These are phyloP conservation scores for Acanthosoma haemorrhoidale DNA, from an alignment of 2,888 invertebrate genomes.

Conservation along the genomic window DNA sequence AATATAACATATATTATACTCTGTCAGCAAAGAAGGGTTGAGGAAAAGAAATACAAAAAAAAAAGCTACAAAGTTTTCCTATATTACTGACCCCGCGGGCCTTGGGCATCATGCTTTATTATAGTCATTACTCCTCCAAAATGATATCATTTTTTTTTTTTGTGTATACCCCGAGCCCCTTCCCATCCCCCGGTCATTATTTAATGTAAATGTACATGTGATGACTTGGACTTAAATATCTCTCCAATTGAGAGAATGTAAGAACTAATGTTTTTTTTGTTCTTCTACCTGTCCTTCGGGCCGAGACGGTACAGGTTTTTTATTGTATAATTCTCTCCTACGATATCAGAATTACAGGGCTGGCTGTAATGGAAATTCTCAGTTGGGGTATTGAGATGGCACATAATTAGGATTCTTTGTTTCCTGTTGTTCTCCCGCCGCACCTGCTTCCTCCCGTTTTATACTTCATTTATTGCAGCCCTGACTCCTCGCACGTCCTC, in stretches of 20 bases:
- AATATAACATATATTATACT: background rate
- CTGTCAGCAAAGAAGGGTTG: background rate
- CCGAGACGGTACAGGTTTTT: background rate
- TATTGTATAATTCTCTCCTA: slow-evolving; percentile 12
- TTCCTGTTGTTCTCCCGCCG: background rate
- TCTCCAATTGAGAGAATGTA: slow-evolving; percentile 9
- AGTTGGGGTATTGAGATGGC: background rate
- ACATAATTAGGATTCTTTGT: slow-evolving; percentile 23
- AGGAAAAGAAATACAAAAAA: background rate
- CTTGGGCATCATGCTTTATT: slow-evolving; percentile 6
- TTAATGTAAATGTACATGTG: slow-evolving; percentile 23
- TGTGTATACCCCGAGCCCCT: background rate
- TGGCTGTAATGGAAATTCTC: slow-evolving; percentile 19
- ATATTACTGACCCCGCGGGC: background rate
- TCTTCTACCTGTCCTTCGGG: background rate
- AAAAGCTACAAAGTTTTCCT: background rate
- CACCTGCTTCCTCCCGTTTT: slow-evolving; percentile 13
- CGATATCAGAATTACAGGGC: slow-evolving; percentile 23
- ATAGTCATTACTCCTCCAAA: slow-evolving; percentile 22
- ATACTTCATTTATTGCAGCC: slow-evolving; percentile 6
- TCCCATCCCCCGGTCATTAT: background rate
- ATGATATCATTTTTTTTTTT: slow-evolving; percentile 24
- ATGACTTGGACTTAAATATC: slow-evolving; percentile 20
- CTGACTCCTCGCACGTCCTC: background rate
- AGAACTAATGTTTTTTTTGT: slow-evolving; percentile 4